Conservation (phyloP, 2,113 vertebrate genomes). For the Tinamus guttatus region DNA sequence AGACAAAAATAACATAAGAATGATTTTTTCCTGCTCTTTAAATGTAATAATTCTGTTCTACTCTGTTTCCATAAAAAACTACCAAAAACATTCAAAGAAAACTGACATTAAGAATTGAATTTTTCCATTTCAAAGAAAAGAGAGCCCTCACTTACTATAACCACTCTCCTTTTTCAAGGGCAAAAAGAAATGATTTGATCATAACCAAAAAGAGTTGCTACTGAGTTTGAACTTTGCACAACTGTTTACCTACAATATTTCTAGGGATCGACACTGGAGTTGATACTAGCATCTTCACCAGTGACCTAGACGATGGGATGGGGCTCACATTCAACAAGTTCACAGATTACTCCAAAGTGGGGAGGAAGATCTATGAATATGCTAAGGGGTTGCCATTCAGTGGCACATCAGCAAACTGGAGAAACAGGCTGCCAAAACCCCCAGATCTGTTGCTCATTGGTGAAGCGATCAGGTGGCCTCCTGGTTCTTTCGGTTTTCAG, state of each 20-base stretch:
- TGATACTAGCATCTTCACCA: background rate
- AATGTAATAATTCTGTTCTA: background rate
- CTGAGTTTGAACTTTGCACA: background rate
- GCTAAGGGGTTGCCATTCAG: background rate
- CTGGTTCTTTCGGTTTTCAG: background rate
- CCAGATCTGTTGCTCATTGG: background rate
- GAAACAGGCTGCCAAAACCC: background rate
- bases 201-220: background rate
- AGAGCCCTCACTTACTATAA: background rate
- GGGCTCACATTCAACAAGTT: background rate
- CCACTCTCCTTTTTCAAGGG: background rate
- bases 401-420: background rate
- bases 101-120: background rate
- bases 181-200: background rate
- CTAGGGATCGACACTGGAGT: background rate
- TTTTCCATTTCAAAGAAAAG: background rate
- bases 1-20: background rate
- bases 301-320: background rate
- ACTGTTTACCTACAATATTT: background rate
- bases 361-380: background rate
- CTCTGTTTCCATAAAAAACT: background rate
- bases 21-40: background rate
- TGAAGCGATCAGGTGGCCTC: background rate
- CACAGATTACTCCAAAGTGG: background rate
- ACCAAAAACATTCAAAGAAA: background rate